Base-by-base conservation (phyloP, 2,113 vertebrate genomes). In the Caranx ignobilis region DNA sequence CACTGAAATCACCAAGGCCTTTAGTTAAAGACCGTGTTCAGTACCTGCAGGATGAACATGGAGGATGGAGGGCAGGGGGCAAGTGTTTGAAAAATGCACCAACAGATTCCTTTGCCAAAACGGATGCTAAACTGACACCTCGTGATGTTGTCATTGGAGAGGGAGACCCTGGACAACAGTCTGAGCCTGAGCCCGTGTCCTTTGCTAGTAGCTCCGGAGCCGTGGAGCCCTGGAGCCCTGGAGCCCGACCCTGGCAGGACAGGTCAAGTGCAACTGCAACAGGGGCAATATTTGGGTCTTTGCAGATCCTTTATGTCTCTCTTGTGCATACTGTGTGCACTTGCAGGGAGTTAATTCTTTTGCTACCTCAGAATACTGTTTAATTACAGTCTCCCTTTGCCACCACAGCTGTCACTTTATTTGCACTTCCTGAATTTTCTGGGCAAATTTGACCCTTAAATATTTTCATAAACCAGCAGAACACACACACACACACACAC, bases 11-110 rank as follows among this genome's bases (percentile, higher is more conserved):
- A 43, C 11, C 5, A 4, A 73, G 37, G 55, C n/a, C 18, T 71
- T 73, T 69, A 65, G 73, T 73, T 48, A 13, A 61, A 52, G n/a
- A 68, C 71, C 16, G 21, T 3, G 5, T 66, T 9, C 62, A 48
- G 26, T 37, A 39, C 16, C 47, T 47, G 65, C 59, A 41, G 21
- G 48, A 13, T 19, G 8, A 41, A 2, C 8, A 2, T 10, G 39
- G 39, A 41, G 7, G 8, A 10, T 41, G 11, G 39, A 41, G n/a
- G 37, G 15, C 12, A 63, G 1, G 6, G 57, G 31, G 34, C 12
- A 26, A 26, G 26, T 26, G 26, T 26, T 26, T 26, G 26, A 26
- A 26, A 26, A 26, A 26, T 26, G 1, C 26, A 26, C 26, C 26
- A 26, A 26, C 26, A 26, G 26, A 26, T 26, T 26, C 26, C 26